Evolutionary conservation across 2,888 invertebrate genomes (phyloP), one percentile per base, ranked within the genome.

Genomic region (Smittia aterrima): DNA sequence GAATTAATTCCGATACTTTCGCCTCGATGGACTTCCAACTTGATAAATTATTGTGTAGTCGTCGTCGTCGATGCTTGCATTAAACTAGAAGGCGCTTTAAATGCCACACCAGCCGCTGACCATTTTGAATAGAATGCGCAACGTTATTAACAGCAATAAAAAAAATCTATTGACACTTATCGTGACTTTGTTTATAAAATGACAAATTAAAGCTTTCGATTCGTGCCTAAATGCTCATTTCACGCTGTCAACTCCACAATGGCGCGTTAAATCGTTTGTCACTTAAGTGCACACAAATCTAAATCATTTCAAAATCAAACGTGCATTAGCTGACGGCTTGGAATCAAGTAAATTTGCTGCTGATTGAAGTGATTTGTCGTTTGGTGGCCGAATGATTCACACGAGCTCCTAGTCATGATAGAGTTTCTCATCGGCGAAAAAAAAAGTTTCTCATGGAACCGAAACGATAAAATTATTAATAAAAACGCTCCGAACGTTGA

Each of bases 161-260:
- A 70, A 70, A n/a, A n/a, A n/a, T n/a, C 27, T 67, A 74, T 67
- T 74, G 74, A 62, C 68, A 75, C 75, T 75, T 47, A 68, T 75
- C 75, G 75, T 75, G 75, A 47, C 54, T 74, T 66, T 66, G 54
- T 74, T 70, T 70, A 54, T 70, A 54, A 70, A 70, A 70, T 70
- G 54, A 70, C 70, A 70, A 70, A 70, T 70, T 54, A 54, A 27
- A 54, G 53, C 13, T 4, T 70, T 53, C 47, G 22, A 47, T 32
- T 70, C 70, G 54, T 70, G 70, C 11, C 20, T 70, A 18, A 70
- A 54, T 27, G 54, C 27, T 20, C 58, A 58, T 58, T 58, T 18
- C 22, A 22, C 18, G 58, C 18, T 7, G 11, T 47, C 47, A 47
- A 47, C 47, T 47, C 16, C 2, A 47, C 16, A 47, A 47, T 47